Evolutionary conservation across 2,888 invertebrate species (phyloP), one percentile per base, ranked within the genome.

Genomic region (Nomada lathburiana): DNA sequence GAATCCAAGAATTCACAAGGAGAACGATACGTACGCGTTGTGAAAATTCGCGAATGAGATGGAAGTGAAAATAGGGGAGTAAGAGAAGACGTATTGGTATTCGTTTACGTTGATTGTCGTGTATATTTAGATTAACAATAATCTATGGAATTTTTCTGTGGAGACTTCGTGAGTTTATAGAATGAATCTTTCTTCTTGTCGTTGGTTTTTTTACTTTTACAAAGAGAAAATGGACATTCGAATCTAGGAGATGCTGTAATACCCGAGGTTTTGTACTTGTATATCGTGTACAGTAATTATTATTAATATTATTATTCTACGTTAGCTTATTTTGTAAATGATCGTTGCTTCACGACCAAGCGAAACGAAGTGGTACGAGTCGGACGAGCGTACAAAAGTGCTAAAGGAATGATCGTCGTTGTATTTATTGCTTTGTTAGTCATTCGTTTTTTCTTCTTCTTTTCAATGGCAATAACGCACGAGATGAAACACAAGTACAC

Each of bases 201-300:
- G 20, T 73, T 73, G 29, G 36, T 23, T 68, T 36, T 50, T 79
- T 50, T n/a, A 20, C 36, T 36, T 36, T 36, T 36, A 36, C 36
- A 36, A 36, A 36, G 36, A 36, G 23, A 26, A 36, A 16, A 68
- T 2, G 52, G 20, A 81, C 20, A 29, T 36, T 64, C 26, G 53
- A 23, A 29, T 3, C 65, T 20, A 23, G 36, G 16, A 53, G 65
- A 60, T 79, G 76, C 63, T 73, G 76, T 84, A 36, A 71, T 76
- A 77, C 73, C 73, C 71, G 52, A 80, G 59, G 71, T 82, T 85
- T 89, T 89, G 82, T 87, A 91, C 83, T 90, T 91, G 90, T 91
- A 91, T 91, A 89, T 90, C 91, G 87, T 91, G 91, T 91, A 91
- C 90, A 91, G 89, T 86, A 77, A 89, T 87, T 87, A 88, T 86